These are phyloP conservation scores for Coregonus clupeaformis DNA, from an alignment of 2,113 vertebrate genomes.

Conservation along the genomic window DNA sequence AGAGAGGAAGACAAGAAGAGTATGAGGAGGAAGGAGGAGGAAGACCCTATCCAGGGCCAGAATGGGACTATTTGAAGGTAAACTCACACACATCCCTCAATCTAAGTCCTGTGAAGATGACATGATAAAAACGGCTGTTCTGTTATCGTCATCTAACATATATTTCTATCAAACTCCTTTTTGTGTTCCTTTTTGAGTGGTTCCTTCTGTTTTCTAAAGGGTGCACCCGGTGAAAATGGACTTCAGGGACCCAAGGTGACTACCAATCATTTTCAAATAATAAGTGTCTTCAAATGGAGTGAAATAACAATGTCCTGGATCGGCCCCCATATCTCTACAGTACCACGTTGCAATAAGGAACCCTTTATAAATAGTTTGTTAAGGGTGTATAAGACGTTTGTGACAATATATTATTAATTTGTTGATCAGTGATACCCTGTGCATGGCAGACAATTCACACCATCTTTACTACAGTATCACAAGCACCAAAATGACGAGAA, in stretches of 20 bases:
- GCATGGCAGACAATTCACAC: too few relatives aligned
- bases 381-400: too few relatives aligned
- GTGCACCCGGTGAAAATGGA: slow-evolving; percentile 77
- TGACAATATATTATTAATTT: too few relatives aligned
- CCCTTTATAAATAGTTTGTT: too few relatives aligned
- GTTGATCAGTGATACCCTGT: too few relatives aligned
- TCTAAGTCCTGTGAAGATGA: background rate
- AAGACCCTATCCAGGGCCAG: slow-evolving; percentile 51
- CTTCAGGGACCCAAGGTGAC: slow-evolving; percentile 72
- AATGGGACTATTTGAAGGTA: slow-evolving; percentile 71
- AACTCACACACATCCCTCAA: background rate
- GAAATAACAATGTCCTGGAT: background rate
- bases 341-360: too few relatives aligned
- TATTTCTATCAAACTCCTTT: too few relatives aligned
- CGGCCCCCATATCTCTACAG: too few relatives aligned
- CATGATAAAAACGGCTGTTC: background rate
- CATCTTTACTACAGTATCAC: too few relatives aligned
- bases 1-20: slow-evolving; percentile 17
- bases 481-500: too few relatives aligned
- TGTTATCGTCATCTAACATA: too few relatives aligned
- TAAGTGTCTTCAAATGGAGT: background rate
- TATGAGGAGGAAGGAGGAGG: slow-evolving; percentile 53
- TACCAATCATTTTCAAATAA: background rate
- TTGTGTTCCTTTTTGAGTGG: too few relatives aligned
- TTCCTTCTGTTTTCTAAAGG: slow-evolving; percentile 61